Evolutionary conservation across 2,113 vertebrate genomes (phyloP).

Genomic region (Cyprinodon tularosa): DNA sequence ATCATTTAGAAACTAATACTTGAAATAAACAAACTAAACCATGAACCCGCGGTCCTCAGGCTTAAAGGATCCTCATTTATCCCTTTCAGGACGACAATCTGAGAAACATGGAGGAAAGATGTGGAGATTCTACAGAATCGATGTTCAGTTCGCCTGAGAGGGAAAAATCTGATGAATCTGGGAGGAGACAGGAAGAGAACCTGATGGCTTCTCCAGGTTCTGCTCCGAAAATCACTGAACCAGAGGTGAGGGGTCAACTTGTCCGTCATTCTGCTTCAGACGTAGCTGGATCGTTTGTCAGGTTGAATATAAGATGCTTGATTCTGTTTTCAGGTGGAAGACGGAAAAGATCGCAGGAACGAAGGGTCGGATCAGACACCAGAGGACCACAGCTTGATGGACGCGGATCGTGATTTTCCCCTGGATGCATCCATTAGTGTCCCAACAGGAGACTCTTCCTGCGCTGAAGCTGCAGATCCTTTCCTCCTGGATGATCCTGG

Average conservation of each 20-base stretch:
- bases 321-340: not conserved
- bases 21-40: no score
- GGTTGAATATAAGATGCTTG: not conserved
- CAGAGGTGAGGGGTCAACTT: not conserved
- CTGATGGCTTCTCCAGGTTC: not conserved
- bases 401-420: not conserved
- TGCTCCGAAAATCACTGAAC: not conserved
- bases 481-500: not conserved
- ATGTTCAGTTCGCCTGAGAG: no score
- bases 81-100: not conserved
- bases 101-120: not conserved
- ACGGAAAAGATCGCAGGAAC: no score
- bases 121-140: no score
- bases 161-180: not conserved
- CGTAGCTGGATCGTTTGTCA: not conserved
- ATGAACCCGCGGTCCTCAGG: no score
- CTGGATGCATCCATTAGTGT: not conserved
- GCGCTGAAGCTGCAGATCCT: not conserved
- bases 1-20: no score
- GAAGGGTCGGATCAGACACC: not conserved
- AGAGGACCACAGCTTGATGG: not conserved
- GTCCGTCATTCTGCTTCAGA: not conserved
- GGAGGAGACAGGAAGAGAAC: not conserved
- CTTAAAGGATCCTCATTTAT: not conserved
- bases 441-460: not conserved